A percentile compares a stretch with the other conserved stretches of the same genome.
phyloP scores from a whole-genome alignment of 2,888 invertebrate species.

The Zhengitettix transpicula region DNA sequence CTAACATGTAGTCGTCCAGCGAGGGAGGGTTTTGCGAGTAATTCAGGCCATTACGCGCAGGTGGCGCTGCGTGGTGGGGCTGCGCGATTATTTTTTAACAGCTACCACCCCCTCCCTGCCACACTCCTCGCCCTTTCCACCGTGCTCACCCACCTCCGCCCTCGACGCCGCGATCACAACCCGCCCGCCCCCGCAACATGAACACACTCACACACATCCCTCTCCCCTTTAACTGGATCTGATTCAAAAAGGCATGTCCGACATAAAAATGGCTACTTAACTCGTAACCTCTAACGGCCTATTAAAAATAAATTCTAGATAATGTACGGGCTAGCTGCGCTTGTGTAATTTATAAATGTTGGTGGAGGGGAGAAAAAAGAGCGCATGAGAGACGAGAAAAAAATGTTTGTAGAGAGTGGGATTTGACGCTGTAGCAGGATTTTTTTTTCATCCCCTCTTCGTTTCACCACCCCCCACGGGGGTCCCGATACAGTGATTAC shows the following conservation, averaged over 20 bases:
- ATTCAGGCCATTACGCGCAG: conserved; percentile 11
- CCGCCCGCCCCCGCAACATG: neutral
- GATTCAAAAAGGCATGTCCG: conserved; percentile 6
- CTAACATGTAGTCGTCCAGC: conserved; percentile 8
- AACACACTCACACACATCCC: conserved; percentile 1
- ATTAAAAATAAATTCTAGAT: conserved; percentile 1
- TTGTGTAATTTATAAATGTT: neutral
- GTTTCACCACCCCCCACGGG: neutral
- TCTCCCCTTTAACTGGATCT: conserved; percentile 1
- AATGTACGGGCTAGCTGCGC: neutral
- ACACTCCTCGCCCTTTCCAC: neutral
- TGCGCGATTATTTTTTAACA: conserved; percentile 12
- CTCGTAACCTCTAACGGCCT: neutral
- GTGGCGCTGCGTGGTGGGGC: conserved; percentile 5
- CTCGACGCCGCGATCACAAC: neutral
- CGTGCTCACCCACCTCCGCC: too few relatives aligned
- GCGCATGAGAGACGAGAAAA: neutral
- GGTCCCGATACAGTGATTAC: neutral
- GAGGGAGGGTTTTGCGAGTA: conserved; percentile 7
- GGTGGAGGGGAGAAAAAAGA: neutral
- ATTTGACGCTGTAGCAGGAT: too few relatives aligned
- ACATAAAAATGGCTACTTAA: conserved; percentile 7
- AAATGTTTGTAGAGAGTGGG: too few relatives aligned
- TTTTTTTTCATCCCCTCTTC: neutral
- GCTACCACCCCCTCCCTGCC: neutral